Base-by-base conservation (phyloP, 2,113 vertebrate genomes). In the Delphinus delphis region DNA sequence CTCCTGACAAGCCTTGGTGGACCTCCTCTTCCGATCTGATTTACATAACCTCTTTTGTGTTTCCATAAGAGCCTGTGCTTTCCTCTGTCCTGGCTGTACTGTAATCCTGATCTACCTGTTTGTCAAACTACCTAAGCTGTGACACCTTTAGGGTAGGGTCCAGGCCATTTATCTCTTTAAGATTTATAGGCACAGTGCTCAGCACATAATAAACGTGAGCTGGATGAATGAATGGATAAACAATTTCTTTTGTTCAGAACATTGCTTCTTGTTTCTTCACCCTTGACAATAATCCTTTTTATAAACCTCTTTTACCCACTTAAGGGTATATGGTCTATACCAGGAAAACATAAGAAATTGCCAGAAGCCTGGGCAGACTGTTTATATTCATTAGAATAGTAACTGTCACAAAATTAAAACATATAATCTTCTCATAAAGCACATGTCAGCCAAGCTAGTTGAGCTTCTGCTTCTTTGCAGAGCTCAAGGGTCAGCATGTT, bases 231-330 rank as follows among this genome's bases (percentile, higher is more conserved):
- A 60, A 83, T 33, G 11, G 31, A 84, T 36, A 33, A 76, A 80
- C 5, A 44, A 11, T 33, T 87, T 77, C 1, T 73, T 83, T 65
- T 83, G 41, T 68, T 90, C 11, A 84, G 41, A 89, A 21, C 17
- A 3, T 36, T 44, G 10, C 62, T 96, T 71, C 38, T 77, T 95
- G 13, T 73, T 96, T 81, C 28, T 77, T 95, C 18, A 63, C n/a
- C 44, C 31, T 77, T 73, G 31, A 62, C 53, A 77, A 9, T 9
- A 63, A 93, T 80, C 26, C 10, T 88, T 91, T 84, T 33, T 67
- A 87, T 31, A 9, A 84, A 14, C 6, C 3, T 33, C 2, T 28
- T 60, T 86, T 38, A 53, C 33, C 21, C 63, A 95, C 47, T 38
- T 53, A 53, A 63, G 10, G 9, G 8, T 38, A 68, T 47, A 50